These are phyloP conservation scores for Anisognathus igniventris DNA, from an alignment of 2,797 vertebrate genomes.

Conservation along the genomic window DNA sequence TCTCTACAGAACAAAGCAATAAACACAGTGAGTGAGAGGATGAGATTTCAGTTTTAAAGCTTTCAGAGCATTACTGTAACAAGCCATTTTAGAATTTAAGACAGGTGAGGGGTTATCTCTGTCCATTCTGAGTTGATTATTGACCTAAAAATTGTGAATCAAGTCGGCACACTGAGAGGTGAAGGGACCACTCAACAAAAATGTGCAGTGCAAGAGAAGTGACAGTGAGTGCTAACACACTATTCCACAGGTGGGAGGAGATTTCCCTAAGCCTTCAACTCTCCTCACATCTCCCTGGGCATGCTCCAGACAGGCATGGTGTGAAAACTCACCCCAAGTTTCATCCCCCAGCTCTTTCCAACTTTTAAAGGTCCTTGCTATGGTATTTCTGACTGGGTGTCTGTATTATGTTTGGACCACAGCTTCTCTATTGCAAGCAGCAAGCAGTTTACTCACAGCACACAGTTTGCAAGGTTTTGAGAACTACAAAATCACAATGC, in stretches of 20 bases:
- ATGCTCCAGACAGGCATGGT: neutral
- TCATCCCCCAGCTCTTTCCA: neutral
- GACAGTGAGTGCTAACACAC: neutral
- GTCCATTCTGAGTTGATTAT: neutral
- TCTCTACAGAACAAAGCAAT: neutral
- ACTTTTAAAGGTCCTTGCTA: neutral
- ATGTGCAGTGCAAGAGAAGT: neutral
- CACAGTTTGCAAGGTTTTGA: conserved; percentile 17
- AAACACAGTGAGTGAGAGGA: neutral
- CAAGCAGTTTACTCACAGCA: conserved; percentile 52
- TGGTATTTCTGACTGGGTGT: neutral
- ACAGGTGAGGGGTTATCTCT: neutral
- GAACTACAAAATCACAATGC: conserved; percentile 29
- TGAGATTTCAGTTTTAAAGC: neutral
- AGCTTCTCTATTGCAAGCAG: neutral
- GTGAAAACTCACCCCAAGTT: neutral
- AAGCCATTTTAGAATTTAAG: conserved; percentile 26
- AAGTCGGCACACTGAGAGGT: neutral
- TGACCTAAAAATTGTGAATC: neutral
- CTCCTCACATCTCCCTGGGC: neutral
- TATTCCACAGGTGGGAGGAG: neutral
- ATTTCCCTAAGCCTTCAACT: neutral
- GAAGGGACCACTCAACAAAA: neutral
- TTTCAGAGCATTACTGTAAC: neutral
- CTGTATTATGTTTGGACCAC: neutral